Conservation (phyloP, 2,113 vertebrate genomes). For the Physeter macrocephalus region DNA sequence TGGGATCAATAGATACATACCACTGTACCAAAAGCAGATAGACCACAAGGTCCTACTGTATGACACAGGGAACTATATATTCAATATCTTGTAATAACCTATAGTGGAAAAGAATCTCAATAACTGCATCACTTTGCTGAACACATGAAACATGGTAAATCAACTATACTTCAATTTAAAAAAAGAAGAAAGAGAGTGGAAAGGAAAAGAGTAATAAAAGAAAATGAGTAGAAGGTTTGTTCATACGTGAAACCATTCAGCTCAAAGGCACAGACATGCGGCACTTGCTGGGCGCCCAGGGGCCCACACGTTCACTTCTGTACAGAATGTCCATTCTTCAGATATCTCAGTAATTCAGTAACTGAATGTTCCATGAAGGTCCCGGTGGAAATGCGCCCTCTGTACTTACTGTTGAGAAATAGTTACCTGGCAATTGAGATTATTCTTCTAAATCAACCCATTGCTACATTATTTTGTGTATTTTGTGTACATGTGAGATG, state of each 20-base stretch:
- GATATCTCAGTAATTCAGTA: neutral
- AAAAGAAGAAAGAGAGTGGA: neutral
- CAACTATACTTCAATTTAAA: neutral
- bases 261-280: neutral
- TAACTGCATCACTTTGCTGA: neutral
- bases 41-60: neutral
- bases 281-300: fast-evolving
- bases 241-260: neutral
- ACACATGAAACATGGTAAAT: neutral
- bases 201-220: neutral
- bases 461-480: neutral
- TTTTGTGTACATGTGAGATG: neutral
- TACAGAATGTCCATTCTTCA: neutral
- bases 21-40: neutral
- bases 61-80: neutral
- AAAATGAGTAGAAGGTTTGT: neutral
- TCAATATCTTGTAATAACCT: neutral
- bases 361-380: neutral
- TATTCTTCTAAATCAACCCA: neutral
- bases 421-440: neutral
- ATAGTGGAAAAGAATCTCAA: neutral
- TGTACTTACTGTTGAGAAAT: neutral
- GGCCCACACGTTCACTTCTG: neutral
- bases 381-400: neutral
- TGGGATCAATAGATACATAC: neutral